Evolutionary conservation across 2,888 invertebrate species (phyloP).

Genomic region (Cremastinae sp.): DNA sequence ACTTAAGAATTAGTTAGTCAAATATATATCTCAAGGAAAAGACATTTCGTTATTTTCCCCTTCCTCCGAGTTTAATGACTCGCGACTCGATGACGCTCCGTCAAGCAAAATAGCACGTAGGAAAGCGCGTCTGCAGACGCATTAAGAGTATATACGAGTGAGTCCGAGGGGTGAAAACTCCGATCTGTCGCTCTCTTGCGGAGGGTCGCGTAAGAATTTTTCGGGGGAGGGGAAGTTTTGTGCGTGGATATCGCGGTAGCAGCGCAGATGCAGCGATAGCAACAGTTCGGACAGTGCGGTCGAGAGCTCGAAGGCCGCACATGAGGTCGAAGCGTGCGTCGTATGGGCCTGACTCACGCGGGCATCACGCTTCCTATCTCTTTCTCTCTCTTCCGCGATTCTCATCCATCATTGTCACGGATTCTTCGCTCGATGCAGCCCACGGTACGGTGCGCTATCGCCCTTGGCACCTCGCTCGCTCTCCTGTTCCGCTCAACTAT

Average conservation of each 20-base stretch:
- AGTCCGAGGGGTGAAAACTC: constrained; percentile 63
- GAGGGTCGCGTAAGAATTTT: constrained; percentile 55
- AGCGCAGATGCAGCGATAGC: constrained; percentile 77
- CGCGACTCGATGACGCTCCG: constrained; percentile 52
- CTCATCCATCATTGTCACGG: constrained; percentile 80
- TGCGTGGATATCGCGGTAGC: constrained; percentile 57
- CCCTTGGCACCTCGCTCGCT: constrained; percentile 51
- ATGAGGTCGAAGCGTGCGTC: constrained; percentile 74
- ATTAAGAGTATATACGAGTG: constrained; percentile 9
- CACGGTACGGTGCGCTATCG: constrained; percentile 53
- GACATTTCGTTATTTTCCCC: constrained; percentile 22
- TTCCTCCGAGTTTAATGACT: constrained; percentile 56
- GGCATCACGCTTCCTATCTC: constrained; percentile 69
- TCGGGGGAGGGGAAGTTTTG: constrained; percentile 28
- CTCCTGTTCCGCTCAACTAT: constrained; percentile 36
- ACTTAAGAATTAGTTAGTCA: constrained; percentile 21
- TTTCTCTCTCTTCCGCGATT: constrained; percentile 36
- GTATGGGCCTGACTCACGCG: constrained; percentile 79
- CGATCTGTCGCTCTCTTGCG: constrained; percentile 70
- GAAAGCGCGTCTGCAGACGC: constrained; percentile 7
- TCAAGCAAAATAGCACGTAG: constrained; percentile 26
- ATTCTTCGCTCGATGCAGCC: constrained; percentile 64
- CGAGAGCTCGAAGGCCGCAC: constrained; percentile 74
- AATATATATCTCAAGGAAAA: constrained; percentile 22
- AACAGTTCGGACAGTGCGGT: constrained; percentile 73